Evolutionary conservation across 2,113 vertebrate genomes (phyloP).

Genomic region (Silurus glanis): DNA sequence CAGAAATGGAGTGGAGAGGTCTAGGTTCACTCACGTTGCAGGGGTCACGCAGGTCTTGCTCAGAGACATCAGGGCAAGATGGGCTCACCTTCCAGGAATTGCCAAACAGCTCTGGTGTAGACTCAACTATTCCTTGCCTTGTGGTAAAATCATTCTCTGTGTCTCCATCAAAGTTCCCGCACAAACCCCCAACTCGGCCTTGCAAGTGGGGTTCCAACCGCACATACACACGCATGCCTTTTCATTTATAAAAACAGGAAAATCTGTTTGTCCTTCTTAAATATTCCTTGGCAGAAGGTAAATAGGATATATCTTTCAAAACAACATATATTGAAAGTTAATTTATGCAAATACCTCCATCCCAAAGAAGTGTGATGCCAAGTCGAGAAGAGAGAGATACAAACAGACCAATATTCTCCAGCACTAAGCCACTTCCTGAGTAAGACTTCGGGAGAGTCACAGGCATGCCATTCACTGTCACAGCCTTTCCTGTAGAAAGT

Average conservation of each 20-base stretch:
- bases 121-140: constrained; percentile 82
- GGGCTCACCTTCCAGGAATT: constrained; percentile 90
- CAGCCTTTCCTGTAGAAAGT: constrained; percentile 74
- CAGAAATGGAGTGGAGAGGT: background rate
- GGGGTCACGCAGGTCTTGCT: constrained; percentile 76
- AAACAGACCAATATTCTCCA: constrained; percentile 78
- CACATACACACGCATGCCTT: constrained; percentile 87
- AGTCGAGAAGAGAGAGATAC: constrained; percentile 77
- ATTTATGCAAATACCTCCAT: constrained; percentile 75
- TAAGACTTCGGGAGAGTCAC: constrained; percentile 81
- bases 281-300: background rate
- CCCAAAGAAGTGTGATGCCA: constrained; percentile 85
- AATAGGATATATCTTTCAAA: background rate
- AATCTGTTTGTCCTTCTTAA: background rate
- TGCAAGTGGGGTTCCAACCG: constrained; percentile 74
- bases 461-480: constrained; percentile 82
- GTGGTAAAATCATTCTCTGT: constrained; percentile 85
- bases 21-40: constrained; percentile 70
- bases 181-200: constrained; percentile 80
- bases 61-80: constrained; percentile 80
- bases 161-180: constrained; percentile 88
- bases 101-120: constrained; percentile 81
- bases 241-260: background rate
- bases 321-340: background rate
- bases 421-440: constrained; percentile 77